Evolutionary conservation across 2,113 vertebrate genomes (phyloP), one percentile per base, ranked within the genome.

Genomic region (Lophius piscatorius): DNA sequence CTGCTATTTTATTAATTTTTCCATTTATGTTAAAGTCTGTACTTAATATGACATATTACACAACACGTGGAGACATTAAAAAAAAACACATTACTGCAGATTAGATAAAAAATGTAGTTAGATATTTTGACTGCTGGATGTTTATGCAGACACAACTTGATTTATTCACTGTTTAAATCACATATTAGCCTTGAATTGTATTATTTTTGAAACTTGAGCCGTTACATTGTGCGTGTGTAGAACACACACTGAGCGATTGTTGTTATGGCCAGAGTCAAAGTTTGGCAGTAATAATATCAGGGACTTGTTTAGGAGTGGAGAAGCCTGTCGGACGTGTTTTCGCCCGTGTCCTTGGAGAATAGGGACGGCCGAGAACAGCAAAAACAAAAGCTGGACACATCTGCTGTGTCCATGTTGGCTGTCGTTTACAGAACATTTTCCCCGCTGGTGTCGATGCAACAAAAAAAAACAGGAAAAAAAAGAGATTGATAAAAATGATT

Each of bases 291-390:
- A 83, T 87, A 86, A 83, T 87, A 86, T 82, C 80, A 72, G 63
- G 75, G 84, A 85, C 85, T 87, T 90, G 87, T 84, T 88, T 78
- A 49, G 83, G 88, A 92, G 90, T 92, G 89, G 92, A 87, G 82
- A 83, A 93, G 93, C 94, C 93, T 91, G 94, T 96, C 83, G 18
- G 87, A 95, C 94, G 90, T 92, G 95, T 98, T 94, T 94, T 85
- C 49, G 71, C 84, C 63, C 64, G 83, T 70, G 81, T 82, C 62
- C 63, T 75, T 81, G 45, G 88, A 86, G 47, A 45, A 69, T 1
- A 63, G 47, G 23, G 63, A 82, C 84, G 81, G 35, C 84, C 82
- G 64, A 48, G 67, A 87, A 60, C 63, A 67, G 64, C 39, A 63
- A 81, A 82, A 10, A 52, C 63, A 75, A 52, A 55, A 48, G 51